Base-by-base conservation (phyloP, 2,888 invertebrate genomes). In the Pseudoips prasinana region DNA sequence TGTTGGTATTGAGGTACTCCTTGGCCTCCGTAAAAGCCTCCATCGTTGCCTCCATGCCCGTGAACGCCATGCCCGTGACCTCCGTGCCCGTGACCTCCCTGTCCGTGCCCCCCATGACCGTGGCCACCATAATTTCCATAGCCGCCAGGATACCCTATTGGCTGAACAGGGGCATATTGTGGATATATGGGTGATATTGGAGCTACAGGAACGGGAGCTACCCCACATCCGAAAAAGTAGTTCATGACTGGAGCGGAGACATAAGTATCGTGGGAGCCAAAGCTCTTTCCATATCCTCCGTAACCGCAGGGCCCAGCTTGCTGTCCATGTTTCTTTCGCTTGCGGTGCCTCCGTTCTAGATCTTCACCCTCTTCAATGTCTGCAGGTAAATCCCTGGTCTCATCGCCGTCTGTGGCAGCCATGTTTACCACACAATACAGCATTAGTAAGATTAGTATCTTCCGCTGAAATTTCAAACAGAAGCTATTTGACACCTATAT, bases 191-290 rank as follows among this genome's bases (percentile, higher is more conserved):
- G 29, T 3, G 60, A 50, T 3, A 20, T n/a, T 3, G 50, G 46
- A 0, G 54, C 46, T 1, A 50, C 47, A 3, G 58, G 38, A 8
- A 31, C 42, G 9, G 64, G 32, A 6, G 58, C 53, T 1, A 53
- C 59, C 1, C 82, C 82, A 34, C 86, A 85, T 0, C 81, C 82
- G 20, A 82, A 73, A 57, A 76, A 82, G 48, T 85, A 87, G 56
- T 87, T 87, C 55, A 72, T 80, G 1, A 85, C 79, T 1, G 86
- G 86, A 14, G 86, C 84, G 1, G 78, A 79, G 0, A 87, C 59
- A 29, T 79, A 86, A 0, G 84, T 83, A 42, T 77, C 76, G 6
- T 73, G 73, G 1, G 70, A 59, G 0, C 76, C 73, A 10, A 74
- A 75, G 10, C 76, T 64, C 36, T 70, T 78, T 11, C 71, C 83